phyloP scores from a whole-genome alignment of 2,113 vertebrate genomes.

The Lycocorax pyrrhopterus region DNA sequence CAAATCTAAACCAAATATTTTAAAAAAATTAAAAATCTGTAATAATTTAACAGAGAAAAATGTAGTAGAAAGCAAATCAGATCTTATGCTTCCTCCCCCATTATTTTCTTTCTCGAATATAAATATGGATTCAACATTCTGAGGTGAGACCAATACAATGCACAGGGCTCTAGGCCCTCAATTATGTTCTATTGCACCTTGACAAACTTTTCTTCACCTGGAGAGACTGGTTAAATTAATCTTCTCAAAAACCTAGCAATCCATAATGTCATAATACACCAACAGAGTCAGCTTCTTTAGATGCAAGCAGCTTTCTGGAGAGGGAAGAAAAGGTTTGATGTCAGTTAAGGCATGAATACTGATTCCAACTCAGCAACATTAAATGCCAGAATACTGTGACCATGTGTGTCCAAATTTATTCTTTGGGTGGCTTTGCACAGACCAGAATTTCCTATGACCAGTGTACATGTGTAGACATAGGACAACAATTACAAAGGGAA shows the following conservation, averaged over 20 bases:
- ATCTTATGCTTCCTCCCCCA: rapidly evolving
- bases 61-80: background rate
- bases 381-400: background rate
- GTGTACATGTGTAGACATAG: rapidly evolving
- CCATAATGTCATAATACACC: background rate
- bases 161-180: background rate
- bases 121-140: background rate
- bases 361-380: background rate
- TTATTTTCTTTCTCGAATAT: background rate
- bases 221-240: background rate
- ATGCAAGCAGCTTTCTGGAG: background rate
- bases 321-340: background rate
- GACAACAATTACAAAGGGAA: background rate
- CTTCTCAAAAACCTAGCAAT: background rate
- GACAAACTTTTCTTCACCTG: background rate
- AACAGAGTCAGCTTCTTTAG: background rate
- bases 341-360: background rate
- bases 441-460: background rate
- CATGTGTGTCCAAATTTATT: background rate
- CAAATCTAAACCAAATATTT: background rate
- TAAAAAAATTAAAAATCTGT: background rate
- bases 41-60: background rate
- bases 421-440: background rate
- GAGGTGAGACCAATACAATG: background rate
- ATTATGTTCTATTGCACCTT: background rate